Evolutionary conservation across 2,797 vertebrate species (phyloP).

Genomic region (Clarias laeviceps): DNA sequence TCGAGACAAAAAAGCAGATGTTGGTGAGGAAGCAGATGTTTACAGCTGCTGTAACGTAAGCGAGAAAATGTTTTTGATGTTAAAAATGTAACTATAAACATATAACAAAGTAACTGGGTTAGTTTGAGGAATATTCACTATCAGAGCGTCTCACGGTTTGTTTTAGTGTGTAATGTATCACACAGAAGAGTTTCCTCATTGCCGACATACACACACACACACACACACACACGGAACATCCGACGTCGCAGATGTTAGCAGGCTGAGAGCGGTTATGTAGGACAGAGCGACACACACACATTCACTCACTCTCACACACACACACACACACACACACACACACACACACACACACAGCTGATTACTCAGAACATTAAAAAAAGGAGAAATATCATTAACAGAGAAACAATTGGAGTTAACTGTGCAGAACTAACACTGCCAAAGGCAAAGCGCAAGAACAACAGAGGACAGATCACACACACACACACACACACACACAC

Average conservation of each 20-base stretch:
- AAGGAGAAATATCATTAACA: slow-evolving; percentile 83
- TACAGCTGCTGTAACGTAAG: not conserved
- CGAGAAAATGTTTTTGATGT: no score
- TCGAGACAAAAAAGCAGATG: not conserved
- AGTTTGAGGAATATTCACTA: not conserved
- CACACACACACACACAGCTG: slow-evolving; percentile 66
- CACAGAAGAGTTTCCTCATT: slow-evolving; percentile 34
- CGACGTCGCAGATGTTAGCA: slow-evolving; percentile 47
- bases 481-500: slow-evolving; percentile 14
- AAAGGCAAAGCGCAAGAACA: slow-evolving; percentile 75
- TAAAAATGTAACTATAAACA: not conserved
- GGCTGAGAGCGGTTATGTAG: slow-evolving; percentile 54
- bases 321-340: no score
- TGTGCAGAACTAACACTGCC: slow-evolving; percentile 83
- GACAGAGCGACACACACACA: slow-evolving; percentile 63
- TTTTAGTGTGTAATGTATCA: slow-evolving; percentile 50
- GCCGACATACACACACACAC: slow-evolving; percentile 31
- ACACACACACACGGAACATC: slow-evolving; percentile 14
- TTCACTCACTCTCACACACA: no score
- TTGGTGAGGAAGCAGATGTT: not conserved
- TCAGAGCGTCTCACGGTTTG: slow-evolving; percentile 31
- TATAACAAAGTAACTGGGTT: not conserved
- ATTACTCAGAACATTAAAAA: slow-evolving; percentile 78
- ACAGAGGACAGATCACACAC: slow-evolving; percentile 34
- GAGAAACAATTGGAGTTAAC: slow-evolving; percentile 83